Conservation (phyloP, 2,113 vertebrate species). For the Cercopithecus mona region DNA sequence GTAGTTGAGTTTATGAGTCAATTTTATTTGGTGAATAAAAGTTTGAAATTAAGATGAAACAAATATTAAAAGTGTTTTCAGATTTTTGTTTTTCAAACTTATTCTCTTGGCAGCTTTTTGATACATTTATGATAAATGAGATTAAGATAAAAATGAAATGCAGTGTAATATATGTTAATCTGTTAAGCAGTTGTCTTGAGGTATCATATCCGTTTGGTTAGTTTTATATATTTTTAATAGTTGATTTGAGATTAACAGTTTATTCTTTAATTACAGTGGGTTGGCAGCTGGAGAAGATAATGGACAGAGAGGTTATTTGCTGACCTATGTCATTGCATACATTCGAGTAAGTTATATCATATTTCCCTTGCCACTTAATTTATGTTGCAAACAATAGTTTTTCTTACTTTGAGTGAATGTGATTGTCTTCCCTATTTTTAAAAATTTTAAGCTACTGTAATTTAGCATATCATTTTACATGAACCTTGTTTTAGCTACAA, state of each 20-base stretch:
- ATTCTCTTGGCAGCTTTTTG: conserved; percentile 32
- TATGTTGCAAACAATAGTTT: background rate
- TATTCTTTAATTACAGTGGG: conserved; percentile 91
- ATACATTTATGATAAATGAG: conserved; percentile 20
- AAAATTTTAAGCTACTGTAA: conserved; percentile 38
- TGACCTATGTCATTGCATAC: conserved; percentile 98
- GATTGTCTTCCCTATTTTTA: conserved; percentile 9
- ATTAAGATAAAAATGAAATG: conserved; percentile 49
- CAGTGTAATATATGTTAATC: conserved; percentile 12
- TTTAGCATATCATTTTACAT: background rate
- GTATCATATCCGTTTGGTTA: background rate
- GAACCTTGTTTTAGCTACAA: background rate
- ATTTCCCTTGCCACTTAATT: conserved; percentile 40
- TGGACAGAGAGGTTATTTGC: conserved; percentile 98
- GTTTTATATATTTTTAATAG: conserved; percentile 44
- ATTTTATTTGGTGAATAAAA: conserved; percentile 32
- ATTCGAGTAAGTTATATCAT: conserved; percentile 93
- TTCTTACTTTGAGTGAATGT: conserved; percentile 41
- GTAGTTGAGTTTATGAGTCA: conserved; percentile 13
- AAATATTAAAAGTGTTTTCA: conserved; percentile 26
- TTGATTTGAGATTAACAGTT: conserved; percentile 82
- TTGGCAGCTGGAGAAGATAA: conserved; percentile 99
- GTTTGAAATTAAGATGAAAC: conserved; percentile 47
- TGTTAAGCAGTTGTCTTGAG: conserved; percentile 39
- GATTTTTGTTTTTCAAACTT: conserved; percentile 11